These are phyloP conservation scores for Cydia splendana DNA, from an alignment of 1,140 invertebrate genomes.

Conservation along the genomic window DNA sequence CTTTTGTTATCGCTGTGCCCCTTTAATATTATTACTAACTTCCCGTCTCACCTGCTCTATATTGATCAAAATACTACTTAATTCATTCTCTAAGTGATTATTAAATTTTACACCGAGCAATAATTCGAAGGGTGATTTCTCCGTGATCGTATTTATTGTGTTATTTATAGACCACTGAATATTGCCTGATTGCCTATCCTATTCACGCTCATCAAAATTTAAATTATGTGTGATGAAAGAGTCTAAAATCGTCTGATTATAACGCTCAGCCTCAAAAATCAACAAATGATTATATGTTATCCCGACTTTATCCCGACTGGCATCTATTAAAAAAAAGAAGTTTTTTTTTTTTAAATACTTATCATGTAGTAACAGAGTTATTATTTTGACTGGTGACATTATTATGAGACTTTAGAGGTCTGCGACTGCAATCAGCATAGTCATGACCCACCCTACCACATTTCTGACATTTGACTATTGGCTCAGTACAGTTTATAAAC, in stretches of 20 bases:
- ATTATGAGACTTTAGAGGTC: background rate
- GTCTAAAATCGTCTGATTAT: too few relatives aligned
- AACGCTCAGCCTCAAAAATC: constrained; percentile 6
- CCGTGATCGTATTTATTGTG: background rate
- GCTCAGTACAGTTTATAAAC: background rate
- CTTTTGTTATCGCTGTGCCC: background rate
- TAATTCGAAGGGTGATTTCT: background rate
- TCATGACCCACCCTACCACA: constrained; percentile 25
- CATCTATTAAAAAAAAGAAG: too few relatives aligned
- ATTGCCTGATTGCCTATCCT: background rate
- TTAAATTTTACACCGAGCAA: background rate
- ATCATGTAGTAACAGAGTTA: too few relatives aligned
- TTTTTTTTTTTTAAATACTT: background rate
- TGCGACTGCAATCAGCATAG: constrained; percentile 10
- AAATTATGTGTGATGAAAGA: background rate
- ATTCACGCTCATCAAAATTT: background rate
- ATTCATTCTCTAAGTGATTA: background rate
- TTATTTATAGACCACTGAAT: constrained; percentile 6
- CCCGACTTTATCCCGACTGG: too few relatives aligned
- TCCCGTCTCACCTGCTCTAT: background rate
- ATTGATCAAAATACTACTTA: background rate
- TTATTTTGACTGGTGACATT: background rate
- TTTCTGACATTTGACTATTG: background rate
- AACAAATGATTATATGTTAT: background rate
- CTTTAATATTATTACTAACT: background rate